Evolutionary conservation across 2,113 vertebrate species (phyloP).

Genomic region (Myiozetetes cayanensis): DNA sequence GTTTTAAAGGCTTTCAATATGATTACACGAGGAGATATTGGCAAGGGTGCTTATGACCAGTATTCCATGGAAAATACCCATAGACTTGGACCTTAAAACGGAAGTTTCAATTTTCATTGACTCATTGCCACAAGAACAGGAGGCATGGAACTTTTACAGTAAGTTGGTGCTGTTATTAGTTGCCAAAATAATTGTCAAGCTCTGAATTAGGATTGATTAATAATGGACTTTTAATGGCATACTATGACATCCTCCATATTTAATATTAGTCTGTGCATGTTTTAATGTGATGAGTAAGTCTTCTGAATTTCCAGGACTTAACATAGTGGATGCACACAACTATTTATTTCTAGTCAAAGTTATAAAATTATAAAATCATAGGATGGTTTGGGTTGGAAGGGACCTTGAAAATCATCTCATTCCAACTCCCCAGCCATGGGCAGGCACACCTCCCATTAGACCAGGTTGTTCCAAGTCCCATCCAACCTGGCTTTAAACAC

Average conservation of each 20-base stretch:
- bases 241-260: neutral
- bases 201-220: neutral
- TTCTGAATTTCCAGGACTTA: neutral
- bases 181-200: neutral
- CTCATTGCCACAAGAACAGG: neutral
- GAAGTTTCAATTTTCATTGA: neutral
- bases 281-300: neutral
- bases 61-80: neutral
- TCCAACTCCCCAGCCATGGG: accelerated
- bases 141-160: neutral
- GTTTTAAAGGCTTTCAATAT: neutral
- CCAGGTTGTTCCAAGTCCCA: neutral
- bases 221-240: neutral
- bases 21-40: neutral
- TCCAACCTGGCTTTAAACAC: neutral
- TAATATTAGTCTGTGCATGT: neutral
- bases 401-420: neutral
- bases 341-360: neutral
- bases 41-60: neutral
- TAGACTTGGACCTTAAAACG: neutral
- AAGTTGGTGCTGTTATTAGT: neutral
- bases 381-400: neutral
- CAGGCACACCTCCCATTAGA: neutral
- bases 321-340: neutral
- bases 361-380: neutral